phyloP scores from a whole-genome alignment of 2,888 invertebrate genomes.

The Candidula unifasciata region DNA sequence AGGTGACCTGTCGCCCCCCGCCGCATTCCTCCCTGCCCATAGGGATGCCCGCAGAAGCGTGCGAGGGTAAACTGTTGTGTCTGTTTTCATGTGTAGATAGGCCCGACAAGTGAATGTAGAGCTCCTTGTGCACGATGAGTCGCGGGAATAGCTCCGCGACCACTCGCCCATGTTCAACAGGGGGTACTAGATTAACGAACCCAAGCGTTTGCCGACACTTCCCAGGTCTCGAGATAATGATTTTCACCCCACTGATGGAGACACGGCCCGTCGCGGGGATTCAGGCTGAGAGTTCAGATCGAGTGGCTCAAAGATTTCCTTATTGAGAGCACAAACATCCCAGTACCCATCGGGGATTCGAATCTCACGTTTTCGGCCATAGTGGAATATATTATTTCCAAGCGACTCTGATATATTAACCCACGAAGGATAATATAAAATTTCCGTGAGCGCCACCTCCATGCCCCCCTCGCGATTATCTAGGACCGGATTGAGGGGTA shows the following conservation, averaged over 20 bases:
- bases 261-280: neutral
- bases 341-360: neutral
- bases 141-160: neutral
- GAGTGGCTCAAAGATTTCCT: neutral
- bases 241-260: neutral
- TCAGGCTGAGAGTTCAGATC: neutral
- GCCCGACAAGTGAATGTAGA: neutral
- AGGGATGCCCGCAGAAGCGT: neutral
- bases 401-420: neutral
- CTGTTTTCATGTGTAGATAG: neutral
- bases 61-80: neutral
- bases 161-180: neutral
- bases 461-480: neutral
- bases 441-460: neutral
- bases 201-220: neutral
- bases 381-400: neutral
- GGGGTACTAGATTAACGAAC: neutral
- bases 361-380: neutral
- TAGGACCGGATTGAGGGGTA: neutral
- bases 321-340: neutral
- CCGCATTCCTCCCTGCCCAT: neutral
- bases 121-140: neutral
- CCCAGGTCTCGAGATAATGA: neutral
- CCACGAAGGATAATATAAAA: too few species aligned
- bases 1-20: neutral